Percentiles rank a stretch among this genome's conserved stretches.
Conservation (phyloP, 2,113 vertebrate genomes). For the Bubo scandiacus region DNA sequence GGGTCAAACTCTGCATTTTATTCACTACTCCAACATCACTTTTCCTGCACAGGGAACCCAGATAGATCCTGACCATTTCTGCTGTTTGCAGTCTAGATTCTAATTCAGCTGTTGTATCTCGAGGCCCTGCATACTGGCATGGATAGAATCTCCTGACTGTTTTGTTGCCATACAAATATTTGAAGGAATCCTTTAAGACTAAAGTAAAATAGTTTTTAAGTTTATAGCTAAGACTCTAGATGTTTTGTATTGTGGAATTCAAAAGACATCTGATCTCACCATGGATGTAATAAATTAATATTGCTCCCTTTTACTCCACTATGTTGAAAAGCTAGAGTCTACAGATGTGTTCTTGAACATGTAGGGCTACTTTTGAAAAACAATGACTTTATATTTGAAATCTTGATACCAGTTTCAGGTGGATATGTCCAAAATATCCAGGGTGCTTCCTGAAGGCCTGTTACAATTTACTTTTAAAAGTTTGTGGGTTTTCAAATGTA, state of each 20-base stretch:
- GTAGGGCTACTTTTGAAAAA: not conserved
- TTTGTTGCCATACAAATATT: not conserved
- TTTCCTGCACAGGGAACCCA: not conserved
- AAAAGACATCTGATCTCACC: not conserved
- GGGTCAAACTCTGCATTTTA: not conserved
- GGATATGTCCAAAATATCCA: not conserved
- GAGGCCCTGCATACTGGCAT: not conserved
- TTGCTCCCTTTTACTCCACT: not conserved
- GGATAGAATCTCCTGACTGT: not conserved
- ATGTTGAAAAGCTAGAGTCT: not conserved
- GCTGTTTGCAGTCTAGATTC: not conserved
- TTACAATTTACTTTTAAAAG: not conserved
- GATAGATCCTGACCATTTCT: not conserved
- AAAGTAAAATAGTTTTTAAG: not conserved
- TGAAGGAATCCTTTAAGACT: not conserved
- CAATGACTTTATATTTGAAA: not conserved
- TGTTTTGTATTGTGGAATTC: not conserved
- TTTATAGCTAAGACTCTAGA: not conserved
- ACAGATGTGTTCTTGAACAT: not conserved
- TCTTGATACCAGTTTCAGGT: not conserved
- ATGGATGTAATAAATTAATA: not conserved
- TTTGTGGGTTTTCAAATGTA: not conserved
- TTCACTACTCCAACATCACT: not conserved
- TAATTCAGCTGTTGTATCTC: not conserved
- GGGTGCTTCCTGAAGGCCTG: not conserved